Conservation (phyloP, 35 echinoderm and acorn worm genomes). For the Heliocidaris tuberculata region DNA sequence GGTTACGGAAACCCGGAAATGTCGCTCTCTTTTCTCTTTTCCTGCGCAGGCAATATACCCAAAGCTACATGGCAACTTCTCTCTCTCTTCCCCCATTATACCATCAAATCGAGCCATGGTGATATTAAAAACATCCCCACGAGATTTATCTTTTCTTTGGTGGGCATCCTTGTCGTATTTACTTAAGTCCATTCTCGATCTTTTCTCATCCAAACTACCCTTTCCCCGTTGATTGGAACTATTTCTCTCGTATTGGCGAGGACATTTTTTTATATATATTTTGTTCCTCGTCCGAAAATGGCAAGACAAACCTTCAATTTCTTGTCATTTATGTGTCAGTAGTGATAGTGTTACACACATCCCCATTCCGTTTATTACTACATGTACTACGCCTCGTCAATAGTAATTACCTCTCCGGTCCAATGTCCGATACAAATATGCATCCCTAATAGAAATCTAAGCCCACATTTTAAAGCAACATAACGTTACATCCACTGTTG, state of each 20-base stretch:
- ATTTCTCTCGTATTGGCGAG: background rate
- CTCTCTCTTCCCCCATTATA: slow-evolving; percentile 7
- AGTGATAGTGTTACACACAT: slow-evolving; percentile 26
- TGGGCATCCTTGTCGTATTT: slow-evolving; percentile 7
- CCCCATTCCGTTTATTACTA: background rate
- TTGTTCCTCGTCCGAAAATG: background rate
- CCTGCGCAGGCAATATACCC: background rate
- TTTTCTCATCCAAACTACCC: background rate
- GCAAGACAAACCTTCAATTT: background rate
- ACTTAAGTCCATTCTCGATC: slow-evolving; percentile 8
- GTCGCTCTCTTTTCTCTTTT: slow-evolving; percentile 35
- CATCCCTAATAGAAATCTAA: background rate
- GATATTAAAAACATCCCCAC: slow-evolving; percentile 37
- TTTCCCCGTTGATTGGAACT: background rate
- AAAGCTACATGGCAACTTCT: slow-evolving; percentile 7
- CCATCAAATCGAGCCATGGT: slow-evolving; percentile 1
- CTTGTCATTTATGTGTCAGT: slow-evolving; percentile 27
- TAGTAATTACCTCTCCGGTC: slow-evolving; percentile 17
- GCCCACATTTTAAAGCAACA: slow-evolving; percentile 35
- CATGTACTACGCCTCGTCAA: background rate
- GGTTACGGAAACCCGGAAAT: slow-evolving; percentile 41
- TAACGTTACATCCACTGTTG: background rate
- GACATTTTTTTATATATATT: background rate
- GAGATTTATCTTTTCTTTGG: slow-evolving; percentile 36
- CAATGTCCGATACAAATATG: background rate